Evolutionary conservation across 30 jellyfish, hydroid and myxozoan genomes (phyloP).

Genomic region (Sanderia malayensis): DNA sequence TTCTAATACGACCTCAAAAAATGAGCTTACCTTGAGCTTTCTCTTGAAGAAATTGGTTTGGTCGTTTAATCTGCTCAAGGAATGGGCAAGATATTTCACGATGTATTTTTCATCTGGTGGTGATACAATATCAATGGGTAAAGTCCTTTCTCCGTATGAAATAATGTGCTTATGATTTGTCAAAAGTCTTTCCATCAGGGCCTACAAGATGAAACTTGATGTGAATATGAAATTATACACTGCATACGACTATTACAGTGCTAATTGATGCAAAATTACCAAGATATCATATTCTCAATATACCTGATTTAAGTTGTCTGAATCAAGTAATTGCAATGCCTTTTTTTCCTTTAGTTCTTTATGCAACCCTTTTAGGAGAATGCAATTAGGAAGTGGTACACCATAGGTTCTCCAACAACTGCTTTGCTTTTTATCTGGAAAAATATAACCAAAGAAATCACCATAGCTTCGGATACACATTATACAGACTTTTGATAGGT

Average conservation of each 20-base stretch:
- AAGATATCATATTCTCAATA: too few species aligned
- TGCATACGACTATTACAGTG: too few species aligned
- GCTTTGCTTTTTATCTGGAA: constrained; percentile 47
- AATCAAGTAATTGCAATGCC: constrained; percentile 21
- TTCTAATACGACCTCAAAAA: too few species aligned
- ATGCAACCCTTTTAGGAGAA: constrained; percentile 52
- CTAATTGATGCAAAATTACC: too few species aligned
- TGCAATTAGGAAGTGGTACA: constrained; percentile 55
- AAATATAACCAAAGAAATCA: constrained; percentile 1
- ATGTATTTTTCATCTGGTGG: constrained; percentile 67
- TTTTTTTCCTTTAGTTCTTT: constrained; percentile 66
- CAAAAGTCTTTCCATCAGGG: constrained; percentile 83
- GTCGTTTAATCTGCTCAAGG: constrained; percentile 51
- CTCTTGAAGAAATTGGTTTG: constrained; percentile 50
- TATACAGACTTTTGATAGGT: too few species aligned
- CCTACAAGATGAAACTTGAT: too few species aligned
- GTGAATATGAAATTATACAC: too few species aligned
- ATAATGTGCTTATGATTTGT: constrained; percentile 36
- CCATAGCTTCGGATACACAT: too few species aligned
- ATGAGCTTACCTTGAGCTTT: constrained; percentile 46
- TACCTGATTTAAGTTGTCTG: constrained; percentile 82
- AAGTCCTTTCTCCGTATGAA: neutral
- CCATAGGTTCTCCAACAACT: constrained; percentile 41
- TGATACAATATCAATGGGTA: constrained; percentile 11
- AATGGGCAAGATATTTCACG: constrained; percentile 66